Percentiles rank a stretch among this genome's conserved stretches.
Evolutionary conservation across 2,888 invertebrate species (phyloP).

Genomic region (Noctua janthina): DNA sequence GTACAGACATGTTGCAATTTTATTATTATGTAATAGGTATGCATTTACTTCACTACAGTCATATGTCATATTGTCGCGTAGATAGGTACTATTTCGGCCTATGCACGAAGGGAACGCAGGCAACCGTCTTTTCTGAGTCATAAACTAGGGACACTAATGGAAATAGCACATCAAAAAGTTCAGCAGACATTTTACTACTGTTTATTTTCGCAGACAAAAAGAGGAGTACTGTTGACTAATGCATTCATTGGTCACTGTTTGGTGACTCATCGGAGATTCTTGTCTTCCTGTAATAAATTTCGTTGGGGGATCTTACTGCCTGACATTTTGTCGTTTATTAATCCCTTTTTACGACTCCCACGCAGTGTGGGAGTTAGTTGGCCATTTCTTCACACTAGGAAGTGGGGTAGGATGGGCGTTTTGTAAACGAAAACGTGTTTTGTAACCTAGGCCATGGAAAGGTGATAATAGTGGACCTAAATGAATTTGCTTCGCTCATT

Average conservation of each 20-base stretch:
- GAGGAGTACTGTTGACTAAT: constrained; percentile 24
- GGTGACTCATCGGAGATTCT: constrained; percentile 35
- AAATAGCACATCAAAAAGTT: constrained; percentile 31
- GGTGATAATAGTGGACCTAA: no score
- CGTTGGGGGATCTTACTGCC: neutral
- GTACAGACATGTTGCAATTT: no score
- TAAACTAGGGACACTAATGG: neutral
- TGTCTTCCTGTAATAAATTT: neutral
- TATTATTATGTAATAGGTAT: no score
- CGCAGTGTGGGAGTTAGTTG: no score
- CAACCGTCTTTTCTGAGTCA: constrained; percentile 15
- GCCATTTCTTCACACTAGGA: neutral
- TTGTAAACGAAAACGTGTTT: neutral
- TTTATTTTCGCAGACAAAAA: constrained; percentile 40
- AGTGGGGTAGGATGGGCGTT: neutral
- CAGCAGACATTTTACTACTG: constrained; percentile 16
- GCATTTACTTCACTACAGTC: neutral
- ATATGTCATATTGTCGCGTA: neutral
- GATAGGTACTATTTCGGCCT: neutral
- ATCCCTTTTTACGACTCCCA: constrained; percentile 11
- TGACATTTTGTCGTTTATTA: neutral
- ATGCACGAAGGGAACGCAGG: neutral
- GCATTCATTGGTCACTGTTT: neutral
- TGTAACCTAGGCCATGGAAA: neutral
- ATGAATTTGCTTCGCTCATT: neutral